phyloP scores from a whole-genome alignment of 1,140 invertebrate species.

The Drosophila biarmipes region DNA sequence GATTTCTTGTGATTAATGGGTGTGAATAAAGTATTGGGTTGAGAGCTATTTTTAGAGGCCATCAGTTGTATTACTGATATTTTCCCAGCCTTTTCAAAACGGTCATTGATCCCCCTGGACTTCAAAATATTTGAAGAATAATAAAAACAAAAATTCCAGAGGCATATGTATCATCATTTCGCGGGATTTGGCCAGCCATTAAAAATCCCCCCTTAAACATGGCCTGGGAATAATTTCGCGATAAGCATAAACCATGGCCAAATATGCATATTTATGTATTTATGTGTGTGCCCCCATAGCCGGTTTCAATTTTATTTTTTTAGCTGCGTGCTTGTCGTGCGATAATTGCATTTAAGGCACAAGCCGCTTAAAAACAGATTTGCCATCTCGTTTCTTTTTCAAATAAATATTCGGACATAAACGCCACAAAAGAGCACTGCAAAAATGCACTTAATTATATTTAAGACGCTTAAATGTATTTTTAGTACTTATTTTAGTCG shows the following conservation, averaged over 20 bases:
- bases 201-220: constrained; percentile 34
- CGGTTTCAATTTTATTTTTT: constrained; percentile 9
- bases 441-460: neutral
- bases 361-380: constrained; percentile 37
- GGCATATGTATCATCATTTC: constrained; percentile 30
- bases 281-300: constrained; percentile 6
- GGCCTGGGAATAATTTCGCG: constrained; percentile 35
- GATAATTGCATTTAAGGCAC: constrained; percentile 52
- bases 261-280: constrained; percentile 34
- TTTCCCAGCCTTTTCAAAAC: neutral
- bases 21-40: neutral
- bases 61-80: neutral
- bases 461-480: neutral
- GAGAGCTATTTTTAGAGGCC: neutral
- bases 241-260: constrained; percentile 27
- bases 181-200: constrained; percentile 32
- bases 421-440: neutral
- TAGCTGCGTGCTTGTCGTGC: constrained; percentile 21
- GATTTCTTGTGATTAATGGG: constrained; percentile 45
- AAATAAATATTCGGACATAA: constrained; percentile 8
- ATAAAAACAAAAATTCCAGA: constrained; percentile 8
- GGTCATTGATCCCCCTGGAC: neutral
- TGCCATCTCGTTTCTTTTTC: neutral
- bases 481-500: neutral
- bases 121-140: neutral